Base-by-base conservation (phyloP, 1,140 invertebrate genomes). In the Coenobita brevimanus region DNA sequence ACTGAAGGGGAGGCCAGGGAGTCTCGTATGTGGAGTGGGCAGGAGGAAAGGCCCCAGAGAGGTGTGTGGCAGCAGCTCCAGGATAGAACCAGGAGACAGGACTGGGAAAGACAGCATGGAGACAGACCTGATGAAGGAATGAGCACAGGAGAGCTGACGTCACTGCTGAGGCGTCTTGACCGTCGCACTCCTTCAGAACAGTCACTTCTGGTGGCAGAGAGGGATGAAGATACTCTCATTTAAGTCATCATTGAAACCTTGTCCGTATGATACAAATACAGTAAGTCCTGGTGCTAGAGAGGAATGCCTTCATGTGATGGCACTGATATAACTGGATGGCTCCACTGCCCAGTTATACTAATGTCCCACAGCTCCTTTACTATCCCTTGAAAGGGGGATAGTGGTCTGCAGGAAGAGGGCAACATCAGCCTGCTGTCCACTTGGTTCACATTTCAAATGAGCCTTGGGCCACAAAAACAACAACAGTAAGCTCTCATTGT, bases 141-240 rank as follows among this genome's bases (percentile, higher is more conserved):
- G 89, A 95, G 93, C 92, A 94, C 92, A 89, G 94, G 93, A 82
- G 95, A 95, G 92, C 94, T 94, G 92, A 94, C 94, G 46, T 93
- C 94, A 0, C 89, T 94, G 1, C 81, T 94, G 17, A 93, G 92
- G 64, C 93, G 93, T 15, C 93, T 93, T n/a, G 94, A 94, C n/a
- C 73, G 64, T 24, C 93, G 93, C 91, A 94, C 93, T 3, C 93
- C 94, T 13, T 95, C 95, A 2, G 94, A 95, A 88, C 94, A 95
- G 91, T 95, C 95, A 0, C 91, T 96, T 1, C 90, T 96, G 75
- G 94, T 96, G 93, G 94, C 95, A 0, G 93, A 93, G 27, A 95
- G 95, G 92, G 95, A 96, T 91, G 95, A 96, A 91, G 95, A 96
- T 91, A 82, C 82, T 43, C 69, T 76, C 4, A 88, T 88, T 62